These are phyloP conservation scores for Beris chalybata DNA, from an alignment of 2,888 invertebrate genomes.

Conservation along the genomic window DNA sequence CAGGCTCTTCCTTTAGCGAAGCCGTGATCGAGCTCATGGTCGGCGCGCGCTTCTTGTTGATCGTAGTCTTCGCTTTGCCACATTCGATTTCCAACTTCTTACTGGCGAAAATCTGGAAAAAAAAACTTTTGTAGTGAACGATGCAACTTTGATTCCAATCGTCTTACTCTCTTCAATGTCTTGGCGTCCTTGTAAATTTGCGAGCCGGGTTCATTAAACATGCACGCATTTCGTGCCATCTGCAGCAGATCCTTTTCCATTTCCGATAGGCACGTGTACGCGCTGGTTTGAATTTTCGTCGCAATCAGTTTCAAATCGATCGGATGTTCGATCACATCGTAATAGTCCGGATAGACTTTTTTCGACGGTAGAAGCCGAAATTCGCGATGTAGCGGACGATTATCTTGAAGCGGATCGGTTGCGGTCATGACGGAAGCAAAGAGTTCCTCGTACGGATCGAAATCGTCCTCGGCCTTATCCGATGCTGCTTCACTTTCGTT, in stretches of 20 bases:
- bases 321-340: slow-evolving; percentile 89
- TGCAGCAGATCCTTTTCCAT: slow-evolving; percentile 87
- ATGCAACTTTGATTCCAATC: not conserved
- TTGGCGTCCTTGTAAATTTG: slow-evolving; percentile 96
- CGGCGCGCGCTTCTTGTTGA: slow-evolving; percentile 65
- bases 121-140: slow-evolving; percentile 5
- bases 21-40: slow-evolving; percentile 58
- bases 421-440: slow-evolving; percentile 87
- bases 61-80: slow-evolving; percentile 64
- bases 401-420: slow-evolving; percentile 68
- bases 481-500: slow-evolving; percentile 53
- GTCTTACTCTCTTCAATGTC: slow-evolving; percentile 73
- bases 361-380: slow-evolving; percentile 92
- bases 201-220: slow-evolving; percentile 95
- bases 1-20: slow-evolving; percentile 62
- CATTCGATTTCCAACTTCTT: slow-evolving; percentile 74
- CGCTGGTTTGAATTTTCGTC: slow-evolving; percentile 81
- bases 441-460: slow-evolving; percentile 81
- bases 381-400: slow-evolving; percentile 79
- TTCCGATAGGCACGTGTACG: slow-evolving; percentile 76
- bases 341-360: slow-evolving; percentile 94
- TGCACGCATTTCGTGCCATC: slow-evolving; percentile 93
- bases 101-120: slow-evolving; percentile 63
- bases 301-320: slow-evolving; percentile 94
- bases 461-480: slow-evolving; percentile 71